Evolutionary conservation across 1,140 invertebrate species (phyloP), one percentile per base, ranked within the genome.

Genomic region (Zaprionus davidi): DNA sequence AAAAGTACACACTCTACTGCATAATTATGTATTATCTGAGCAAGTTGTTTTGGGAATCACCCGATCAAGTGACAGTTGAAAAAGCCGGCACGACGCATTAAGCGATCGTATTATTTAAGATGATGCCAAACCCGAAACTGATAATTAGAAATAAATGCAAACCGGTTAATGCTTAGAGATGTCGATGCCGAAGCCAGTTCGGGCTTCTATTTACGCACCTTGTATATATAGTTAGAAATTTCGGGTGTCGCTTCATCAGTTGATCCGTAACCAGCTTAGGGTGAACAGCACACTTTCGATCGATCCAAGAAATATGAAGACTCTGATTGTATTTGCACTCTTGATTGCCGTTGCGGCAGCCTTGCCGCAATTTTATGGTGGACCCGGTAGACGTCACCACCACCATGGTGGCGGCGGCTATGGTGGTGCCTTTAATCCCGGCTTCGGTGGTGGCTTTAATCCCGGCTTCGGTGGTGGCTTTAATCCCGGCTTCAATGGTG

Each of bases 81-180:
- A 3, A 46, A 17, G 41, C 6, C n/a, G 41, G 3, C n/a, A 51
- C 46, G 20, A 49, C 11, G 41, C n/a, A 46, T 46, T n/a, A 17
- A 17, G n/a, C 41, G 56, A 57, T 59, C 46, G 38, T 64, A 17
- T 55, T 71, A 49, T 58, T 38, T 31, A 20, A 46, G n/a, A 38
- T 44, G 59, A 75, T 75, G 59, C 9, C 59, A 38, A 62, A 34
- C 38, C 12, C 49, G n/a, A 67, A 57, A 56, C 12, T 56, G 74
- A 78, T 87, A 87, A 84, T 87, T 76, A 65, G 68, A 88, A 84
- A 49, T 78, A 59, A 72, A 68, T 77, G 77, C 68, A 75, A 87
- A 90, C 84, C 84, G 85, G 84, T 84, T 78, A 72, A 49, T 53
- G 69, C 12, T 44, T 55, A 17, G 31, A 53, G 44, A 20, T 9